Conservation (phyloP, 2,113 vertebrate genomes). For the Talpa occidentalis region DNA sequence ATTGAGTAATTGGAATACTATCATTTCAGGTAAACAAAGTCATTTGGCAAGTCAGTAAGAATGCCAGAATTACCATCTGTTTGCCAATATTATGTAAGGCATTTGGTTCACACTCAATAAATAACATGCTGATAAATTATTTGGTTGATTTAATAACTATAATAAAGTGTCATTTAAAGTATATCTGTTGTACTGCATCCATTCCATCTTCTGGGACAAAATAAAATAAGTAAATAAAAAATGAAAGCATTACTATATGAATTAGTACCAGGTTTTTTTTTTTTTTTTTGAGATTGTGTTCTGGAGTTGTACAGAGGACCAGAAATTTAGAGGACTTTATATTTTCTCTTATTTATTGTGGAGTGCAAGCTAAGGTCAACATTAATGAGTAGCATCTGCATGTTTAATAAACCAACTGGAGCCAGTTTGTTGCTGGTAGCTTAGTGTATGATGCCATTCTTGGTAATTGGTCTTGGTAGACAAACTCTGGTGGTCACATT, state of each 20-base stretch:
- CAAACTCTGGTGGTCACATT: neutral
- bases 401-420: conserved; percentile 38
- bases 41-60: conserved; percentile 13
- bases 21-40: conserved; percentile 37
- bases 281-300: neutral
- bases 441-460: neutral
- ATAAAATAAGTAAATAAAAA: conserved; percentile 39
- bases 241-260: neutral
- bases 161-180: conserved; percentile 39
- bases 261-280: neutral
- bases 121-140: conserved; percentile 46
- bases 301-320: conserved; percentile 37
- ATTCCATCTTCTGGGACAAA: conserved; percentile 4
- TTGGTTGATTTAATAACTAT: conserved; percentile 28
- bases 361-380: conserved; percentile 29
- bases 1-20: neutral
- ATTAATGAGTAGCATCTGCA: conserved; percentile 18
- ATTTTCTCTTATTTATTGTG: conserved; percentile 29
- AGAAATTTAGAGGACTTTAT: conserved; percentile 2
- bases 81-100: neutral
- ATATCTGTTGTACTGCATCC: neutral
- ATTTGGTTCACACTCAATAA: conserved; percentile 22
- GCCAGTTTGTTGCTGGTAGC: conserved; percentile 26
- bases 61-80: neutral
- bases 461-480: no score